Base-by-base conservation (phyloP, 2,888 invertebrate genomes). In the Labia minor region DNA sequence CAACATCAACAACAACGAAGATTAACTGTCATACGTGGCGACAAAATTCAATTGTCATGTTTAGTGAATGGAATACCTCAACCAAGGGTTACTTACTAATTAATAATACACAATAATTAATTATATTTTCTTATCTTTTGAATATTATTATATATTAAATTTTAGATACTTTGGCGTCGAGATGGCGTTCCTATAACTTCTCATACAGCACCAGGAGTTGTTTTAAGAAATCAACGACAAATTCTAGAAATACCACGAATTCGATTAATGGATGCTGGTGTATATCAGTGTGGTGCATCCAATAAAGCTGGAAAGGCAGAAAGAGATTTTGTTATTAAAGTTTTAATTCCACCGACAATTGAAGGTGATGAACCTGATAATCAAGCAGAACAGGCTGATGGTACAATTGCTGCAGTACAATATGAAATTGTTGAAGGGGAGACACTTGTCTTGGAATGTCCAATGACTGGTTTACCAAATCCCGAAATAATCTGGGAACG, bases 21-120 rank as follows among this genome's bases (percentile, higher is more conserved):
- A 21, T 78, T 81, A 0, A 74, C 77, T 19, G 70, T 81, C 1
- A 78, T 77, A 69, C 76, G 77, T 66, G 81, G 81, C 0, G 74
- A 75, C 1, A 76, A 78, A 65, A 78, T 81, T 0, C 77, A 76
- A 0, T 73, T 83, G 0, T 77, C 80, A 16, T 83, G 83, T 69
- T 72, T 75, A 20, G 79, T 80, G 0, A 73, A 70, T 8, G 83
- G 83, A 0, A 74, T 74, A 8, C 83, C 83, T 0, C 67, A 72
- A 21, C 83, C 83, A 0, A 74, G 74, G 11, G 73, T 82, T 16
- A 68, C 68, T 20, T n/a, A n/a, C 67, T 26, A 65, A n/a, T n/a
- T n/a, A 26, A 3, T 26, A 26, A 26, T 26, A 8, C 4, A 26
- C 3, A 6, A 26, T 26, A 26, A 26, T 3, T 26, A 26, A 26